Base-by-base conservation (phyloP, 2,797 vertebrate genomes). In the Tangara arthus region DNA sequence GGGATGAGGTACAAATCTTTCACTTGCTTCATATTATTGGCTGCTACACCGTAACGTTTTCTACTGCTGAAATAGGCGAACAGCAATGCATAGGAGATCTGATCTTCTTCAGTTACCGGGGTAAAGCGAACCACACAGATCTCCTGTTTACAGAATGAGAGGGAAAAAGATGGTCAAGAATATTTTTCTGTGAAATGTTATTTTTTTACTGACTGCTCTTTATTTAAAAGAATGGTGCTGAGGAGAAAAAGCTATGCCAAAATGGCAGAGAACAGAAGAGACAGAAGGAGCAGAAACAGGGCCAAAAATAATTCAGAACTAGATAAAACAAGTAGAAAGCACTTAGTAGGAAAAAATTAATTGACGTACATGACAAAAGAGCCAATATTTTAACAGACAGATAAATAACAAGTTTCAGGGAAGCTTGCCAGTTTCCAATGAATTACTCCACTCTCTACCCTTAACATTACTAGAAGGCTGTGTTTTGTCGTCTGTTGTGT, bases 1-100 rank as follows among this genome's bases (percentile, higher is more conserved):
- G 99, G 99, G 95, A 99, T 99, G 90, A 99, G 98, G 97, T 99
- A 99, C 98, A 99, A 99, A 98, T 99, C 99, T 98, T 99, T 99
- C 95, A 99, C 99, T 97, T 99, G 99, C 97, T 99, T 99, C 97
- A 98, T 98, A 92, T 99, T 99, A 97, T 99, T 99, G 84, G 99
- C 99, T 0, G 99, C 99, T 46, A 99, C 99, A 42, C 99, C 99
- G 0, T 99, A 99, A 93, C 99, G 99, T 90, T 98, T 99, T 52
- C 99, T 98, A 95, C 99, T 99, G 97, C 99, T 99, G 97, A 99
- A 99, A 97, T 99, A 99, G 13, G 99, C 99, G 23, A 99, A 99
- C 59, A 99, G 94, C 84, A 99, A 97, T 0, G 99, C 99, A 22
- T 99, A 99, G 53, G 99, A 99, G 96, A 99, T 99, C 95, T 99